These are phyloP conservation scores for Xenopus tropicalis DNA, from an alignment of 2,113 vertebrate genomes.

Conservation along the genomic window UCB_Xtro_10.0 CM004445.2:28132001-28132500, in stretches of 20 bases:
- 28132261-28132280: slow-evolving; percentile 72
- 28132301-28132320: slow-evolving; percentile 61
- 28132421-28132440: slow-evolving; percentile 61
- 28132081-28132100: slow-evolving; percentile 49
- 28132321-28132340: slow-evolving; percentile 66
- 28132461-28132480: slow-evolving; percentile 67
- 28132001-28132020: slow-evolving; percentile 64
- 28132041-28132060: slow-evolving; percentile 59
- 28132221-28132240: slow-evolving; percentile 69
- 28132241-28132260: slow-evolving; percentile 72
- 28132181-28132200: slow-evolving; percentile 55
- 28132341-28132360: slow-evolving; percentile 65
- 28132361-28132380: slow-evolving; percentile 61
- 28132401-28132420: slow-evolving; percentile 60
- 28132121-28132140: slow-evolving; percentile 63
- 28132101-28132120: slow-evolving; percentile 56
- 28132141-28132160: slow-evolving; percentile 46
- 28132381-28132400: slow-evolving; percentile 58
- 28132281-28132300: slow-evolving; percentile 74
- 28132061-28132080: slow-evolving; percentile 56
- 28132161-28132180: slow-evolving; percentile 56
- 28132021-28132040: slow-evolving; percentile 64
- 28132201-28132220: slow-evolving; percentile 63
- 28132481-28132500: slow-evolving; percentile 59
- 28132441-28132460: slow-evolving; percentile 61